Evolutionary conservation across 2,888 invertebrate species (phyloP), one percentile per base, ranked within the genome.

Genomic region (Rotaria magnacalcarata): DNA sequence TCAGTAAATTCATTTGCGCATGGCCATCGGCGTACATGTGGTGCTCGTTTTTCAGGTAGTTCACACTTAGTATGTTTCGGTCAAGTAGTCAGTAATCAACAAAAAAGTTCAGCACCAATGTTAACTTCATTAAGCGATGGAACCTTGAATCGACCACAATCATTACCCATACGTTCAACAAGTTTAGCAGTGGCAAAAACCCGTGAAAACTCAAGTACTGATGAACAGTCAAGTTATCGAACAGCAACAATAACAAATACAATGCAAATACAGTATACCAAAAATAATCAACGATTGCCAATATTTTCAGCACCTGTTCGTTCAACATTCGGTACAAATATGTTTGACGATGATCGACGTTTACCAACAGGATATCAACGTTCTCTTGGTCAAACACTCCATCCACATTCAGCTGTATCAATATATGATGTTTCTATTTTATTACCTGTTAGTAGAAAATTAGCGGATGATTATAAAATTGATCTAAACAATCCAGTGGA

Each of bases 61-160:
- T 47, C n/a, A 80, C n/a, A 80, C 47, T 47, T 80, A 10, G 5
- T 80, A 47, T 80, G 80, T 80, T 80, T 80, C n/a, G 80, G 80
- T 80, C 43, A 14, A 47, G 14, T 5, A 47, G 2, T n/a, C 0
- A 24, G 47, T 47, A 47, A 2, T 34, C 67, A 80, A 80, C 80
- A 80, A 80, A 19, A 4, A 19, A 47, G n/a, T 47, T 19, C 67
- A 16, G 14, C 67, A 27, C 11, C 67, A 19, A 4, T 3, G 6
- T 16, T 67, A 34, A 34, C 27, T 34, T 1, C 47, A 80, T 80
- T 80, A 47, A 80, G n/a, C 24, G 80, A 47, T n/a, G 43, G 47
- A 14, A 16, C 34, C 6, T 19, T 34, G 7, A 67, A 67, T 67
- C 67, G 67, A 67, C 19, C 67, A 19, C 67, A 67, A 34, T 19